Evolutionary conservation across 2,888 invertebrate species (phyloP).

Genomic region (Agrotis puta): DNA sequence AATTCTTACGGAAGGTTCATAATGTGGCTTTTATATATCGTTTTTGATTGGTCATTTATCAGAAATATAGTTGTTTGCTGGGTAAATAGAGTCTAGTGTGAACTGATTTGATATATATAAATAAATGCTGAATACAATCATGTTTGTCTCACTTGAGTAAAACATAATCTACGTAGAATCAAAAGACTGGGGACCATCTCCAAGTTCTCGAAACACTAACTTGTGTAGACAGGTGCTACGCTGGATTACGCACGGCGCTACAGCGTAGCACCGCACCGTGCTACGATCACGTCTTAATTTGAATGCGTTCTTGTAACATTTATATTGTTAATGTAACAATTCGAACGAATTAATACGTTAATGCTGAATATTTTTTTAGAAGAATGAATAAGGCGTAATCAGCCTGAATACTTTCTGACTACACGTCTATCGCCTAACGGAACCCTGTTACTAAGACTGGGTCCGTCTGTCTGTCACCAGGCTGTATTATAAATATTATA

Average conservation of each 20-base stretch:
- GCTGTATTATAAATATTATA: no score
- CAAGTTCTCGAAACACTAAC: background rate
- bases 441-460: no score
- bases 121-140: no score
- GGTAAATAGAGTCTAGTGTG: slow-evolving; percentile 1
- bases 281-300: slow-evolving; percentile 2
- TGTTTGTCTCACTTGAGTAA: no score
- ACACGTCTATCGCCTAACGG: no score
- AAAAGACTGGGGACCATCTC: no score
- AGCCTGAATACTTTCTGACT: background rate
- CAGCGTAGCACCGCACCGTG: slow-evolving; percentile 25
- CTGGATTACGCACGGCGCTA: slow-evolving; percentile 17
- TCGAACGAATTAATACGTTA: no score
- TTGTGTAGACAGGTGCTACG: background rate
- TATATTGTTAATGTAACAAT: no score
- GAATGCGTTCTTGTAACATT: no score
- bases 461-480: no score
- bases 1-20: slow-evolving; percentile 25
- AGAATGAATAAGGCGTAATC: background rate
- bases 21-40: background rate
- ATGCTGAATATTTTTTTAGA: no score
- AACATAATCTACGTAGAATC: no score
- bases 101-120: background rate
- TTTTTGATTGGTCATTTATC: slow-evolving; percentile 19
- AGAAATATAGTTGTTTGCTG: slow-evolving; percentile 4